Percentiles rank a stretch among this genome's conserved stretches.
These are phyloP conservation scores for Paradisaea rubra DNA, from an alignment of 2,113 vertebrate genomes.

Conservation along the genomic window DNA sequence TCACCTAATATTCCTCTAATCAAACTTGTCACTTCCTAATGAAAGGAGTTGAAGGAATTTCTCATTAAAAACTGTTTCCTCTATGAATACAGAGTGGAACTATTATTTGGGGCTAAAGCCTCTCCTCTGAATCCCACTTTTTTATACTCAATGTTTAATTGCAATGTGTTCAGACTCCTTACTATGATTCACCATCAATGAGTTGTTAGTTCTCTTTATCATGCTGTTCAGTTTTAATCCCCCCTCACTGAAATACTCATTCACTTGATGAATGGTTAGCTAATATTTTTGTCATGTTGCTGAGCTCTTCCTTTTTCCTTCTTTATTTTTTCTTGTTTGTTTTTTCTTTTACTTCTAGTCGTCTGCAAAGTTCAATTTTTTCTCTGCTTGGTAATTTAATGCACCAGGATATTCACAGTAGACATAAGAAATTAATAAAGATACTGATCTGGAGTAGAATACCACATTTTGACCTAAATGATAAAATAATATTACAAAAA, in stretches of 20 bases:
- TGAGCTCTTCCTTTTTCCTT: neutral
- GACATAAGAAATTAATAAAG: neutral
- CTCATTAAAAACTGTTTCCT: neutral
- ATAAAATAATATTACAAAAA: neutral
- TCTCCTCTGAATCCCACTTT: neutral
- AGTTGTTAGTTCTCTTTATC: neutral
- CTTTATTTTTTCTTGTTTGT: neutral
- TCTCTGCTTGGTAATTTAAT: neutral
- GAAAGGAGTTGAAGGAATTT: neutral
- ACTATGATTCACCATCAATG: neutral
- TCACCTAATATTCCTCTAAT: conserved; percentile 1
- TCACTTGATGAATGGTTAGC: neutral
- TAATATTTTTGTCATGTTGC: neutral
- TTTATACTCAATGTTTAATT: neutral
- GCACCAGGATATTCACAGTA: neutral
- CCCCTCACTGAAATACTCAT: neutral
- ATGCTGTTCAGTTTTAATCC: neutral
- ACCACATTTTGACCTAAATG: neutral
- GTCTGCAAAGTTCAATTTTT: neutral
- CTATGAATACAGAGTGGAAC: neutral
- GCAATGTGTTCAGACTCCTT: neutral
- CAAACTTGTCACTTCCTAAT: conserved; percentile 5
- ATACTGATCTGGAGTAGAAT: neutral
- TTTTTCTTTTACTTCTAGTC: neutral
- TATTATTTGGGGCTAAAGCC: neutral